A percentile compares a stretch with the other conserved stretches of the same genome.
Conservation (phyloP, 2,113 vertebrate species). For the Megaceryle maxima region DNA sequence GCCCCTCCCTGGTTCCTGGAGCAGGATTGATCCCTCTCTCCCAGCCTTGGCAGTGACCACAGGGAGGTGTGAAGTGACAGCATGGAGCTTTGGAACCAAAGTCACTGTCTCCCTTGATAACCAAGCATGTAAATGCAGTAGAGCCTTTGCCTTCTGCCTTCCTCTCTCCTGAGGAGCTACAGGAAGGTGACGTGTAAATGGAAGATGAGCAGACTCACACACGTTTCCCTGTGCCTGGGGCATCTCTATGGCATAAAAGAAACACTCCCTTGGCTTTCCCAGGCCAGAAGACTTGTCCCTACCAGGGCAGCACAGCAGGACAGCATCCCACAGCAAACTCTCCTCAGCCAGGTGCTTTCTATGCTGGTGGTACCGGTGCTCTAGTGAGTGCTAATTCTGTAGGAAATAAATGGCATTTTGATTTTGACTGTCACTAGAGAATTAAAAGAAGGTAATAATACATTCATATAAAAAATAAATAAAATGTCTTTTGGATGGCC, state of each 20-base stretch:
- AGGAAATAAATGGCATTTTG: not conserved
- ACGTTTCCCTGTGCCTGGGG: rapidly evolving
- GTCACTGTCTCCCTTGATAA: not conserved
- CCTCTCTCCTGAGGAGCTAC: not conserved
- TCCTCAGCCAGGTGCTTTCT: not conserved
- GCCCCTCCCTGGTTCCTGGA: not conserved
- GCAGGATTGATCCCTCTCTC: not conserved
- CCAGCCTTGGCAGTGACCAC: not conserved
- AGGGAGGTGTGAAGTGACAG: not conserved
- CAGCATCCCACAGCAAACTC: not conserved
- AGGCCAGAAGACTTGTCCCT: not conserved
- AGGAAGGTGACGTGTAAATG: not conserved
- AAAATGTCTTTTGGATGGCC: not conserved
- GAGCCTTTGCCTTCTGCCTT: not conserved
- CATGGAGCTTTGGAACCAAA: not conserved
- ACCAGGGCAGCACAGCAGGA: not conserved
- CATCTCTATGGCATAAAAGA: not conserved
- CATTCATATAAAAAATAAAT: not conserved
- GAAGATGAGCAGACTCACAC: not conserved
- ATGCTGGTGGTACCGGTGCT: not conserved
- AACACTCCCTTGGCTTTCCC: not conserved
- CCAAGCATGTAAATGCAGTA: rapidly evolving
- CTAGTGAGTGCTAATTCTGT: not conserved
- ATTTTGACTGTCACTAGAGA: not conserved
- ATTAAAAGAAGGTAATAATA: not conserved